Conservation (phyloP, 2,113 vertebrate genomes). For the Microtus pennsylvanicus region DNA sequence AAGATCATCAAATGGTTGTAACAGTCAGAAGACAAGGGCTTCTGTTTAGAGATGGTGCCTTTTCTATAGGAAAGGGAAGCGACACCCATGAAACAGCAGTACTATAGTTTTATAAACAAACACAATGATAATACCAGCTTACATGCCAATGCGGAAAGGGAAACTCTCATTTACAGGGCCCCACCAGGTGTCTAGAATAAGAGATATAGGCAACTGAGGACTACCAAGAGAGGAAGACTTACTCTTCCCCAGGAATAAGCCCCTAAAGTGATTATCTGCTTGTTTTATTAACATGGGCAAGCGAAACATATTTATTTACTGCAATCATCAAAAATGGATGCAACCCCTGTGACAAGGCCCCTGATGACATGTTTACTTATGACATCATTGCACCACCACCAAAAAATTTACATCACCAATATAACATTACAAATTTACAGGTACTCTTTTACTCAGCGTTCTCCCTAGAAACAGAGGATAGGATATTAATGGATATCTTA, state of each 20-base stretch:
- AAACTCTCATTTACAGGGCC: too few species aligned
- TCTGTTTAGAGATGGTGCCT: background rate
- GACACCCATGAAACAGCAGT: background rate
- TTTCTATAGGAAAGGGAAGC: background rate
- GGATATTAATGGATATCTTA: background rate
- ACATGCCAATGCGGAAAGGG: background rate
- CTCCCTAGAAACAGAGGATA: background rate
- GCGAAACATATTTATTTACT: background rate
- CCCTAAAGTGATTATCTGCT: background rate
- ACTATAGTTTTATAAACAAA: background rate
- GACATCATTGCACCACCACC: background rate
- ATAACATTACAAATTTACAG: background rate
- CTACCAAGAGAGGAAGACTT: background rate
- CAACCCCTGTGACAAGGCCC: fast-evolving
- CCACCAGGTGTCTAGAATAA: background rate
- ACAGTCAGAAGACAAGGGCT: background rate
- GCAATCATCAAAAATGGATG: background rate
- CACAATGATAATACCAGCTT: background rate
- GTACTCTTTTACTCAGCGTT: background rate
- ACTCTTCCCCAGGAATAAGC: background rate
- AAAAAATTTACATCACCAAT: background rate
- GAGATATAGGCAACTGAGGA: background rate
- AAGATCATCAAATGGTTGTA: background rate
- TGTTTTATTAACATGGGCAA: background rate
- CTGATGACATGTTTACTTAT: fast-evolving